Evolutionary conservation across 2,797 vertebrate genomes (phyloP), one percentile per base, ranked within the genome.

Genomic region (Babyrousa celebensis): DNA sequence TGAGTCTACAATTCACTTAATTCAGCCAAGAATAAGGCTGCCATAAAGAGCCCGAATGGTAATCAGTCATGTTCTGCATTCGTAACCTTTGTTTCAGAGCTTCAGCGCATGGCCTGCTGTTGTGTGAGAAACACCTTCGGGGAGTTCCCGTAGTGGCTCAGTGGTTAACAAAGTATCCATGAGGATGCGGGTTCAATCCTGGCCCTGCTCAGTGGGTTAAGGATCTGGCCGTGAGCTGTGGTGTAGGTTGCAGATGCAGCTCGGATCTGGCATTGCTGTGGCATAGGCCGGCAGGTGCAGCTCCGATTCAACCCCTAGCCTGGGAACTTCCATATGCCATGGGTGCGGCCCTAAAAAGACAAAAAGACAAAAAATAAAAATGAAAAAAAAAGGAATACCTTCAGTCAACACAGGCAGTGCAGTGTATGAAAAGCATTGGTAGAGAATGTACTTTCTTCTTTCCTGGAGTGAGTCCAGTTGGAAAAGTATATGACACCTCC

Each of bases 11-110:
- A 0, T n/a, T 36, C 65, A 75, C 29, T 71, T 56, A 72, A n/a
- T 79, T 90, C 75, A 85, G 63, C 67, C 52, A 40, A 63, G 60
- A 77, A 27, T 21, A 90, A 92, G 60, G 20, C 92, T 89, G 48
- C 48, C 14, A 15, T 18, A 62, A 63, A 80, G 71, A 80, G 87
- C 63, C 71, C 75, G 85, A 29, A 16, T 12, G 8, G 52, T 58
- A 2, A 36, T 54, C 68, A 9, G 1, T 78, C 21, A 1, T 12
- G 21, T 6, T 58, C 14, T 48, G 0, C 12, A 0, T 94, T 56
- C 56, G 17, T 63, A 72, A 29, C 21, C 25, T 70, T 3, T 27
- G 21, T 80, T 84, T 80, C 15, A 25, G 79, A 68, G 56, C 16
- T 0, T 12, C 18, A 20, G 18, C 79, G 36, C 88, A n/a, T 1